Conservation (phyloP, 1,140 invertebrate genomes). For the Linepithema humile region DNA sequence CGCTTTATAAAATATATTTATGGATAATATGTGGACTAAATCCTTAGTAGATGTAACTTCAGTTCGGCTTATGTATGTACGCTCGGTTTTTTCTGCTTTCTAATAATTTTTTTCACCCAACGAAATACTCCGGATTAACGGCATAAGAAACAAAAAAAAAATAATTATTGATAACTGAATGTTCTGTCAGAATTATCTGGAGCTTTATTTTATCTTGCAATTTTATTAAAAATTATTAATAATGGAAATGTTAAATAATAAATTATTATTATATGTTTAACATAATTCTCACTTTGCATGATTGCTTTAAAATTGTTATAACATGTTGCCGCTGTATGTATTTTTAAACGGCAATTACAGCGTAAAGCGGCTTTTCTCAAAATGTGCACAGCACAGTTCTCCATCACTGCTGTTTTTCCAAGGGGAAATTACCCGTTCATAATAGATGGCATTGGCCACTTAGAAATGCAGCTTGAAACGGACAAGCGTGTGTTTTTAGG, state of each 20-base stretch:
- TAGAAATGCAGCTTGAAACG: conserved; percentile 45
- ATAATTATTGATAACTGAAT: background rate
- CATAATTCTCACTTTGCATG: background rate
- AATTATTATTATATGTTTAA: background rate
- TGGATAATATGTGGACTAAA: background rate
- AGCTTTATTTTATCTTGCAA: background rate
- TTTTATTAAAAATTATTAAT: background rate
- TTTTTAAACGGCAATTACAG: conserved; percentile 39
- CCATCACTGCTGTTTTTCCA: conserved; percentile 35
- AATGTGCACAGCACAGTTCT: background rate
- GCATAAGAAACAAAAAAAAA: background rate
- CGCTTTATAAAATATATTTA: conserved; percentile 36
- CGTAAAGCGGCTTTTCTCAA: conserved; percentile 13
- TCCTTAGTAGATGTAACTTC: background rate
- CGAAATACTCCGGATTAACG: background rate
- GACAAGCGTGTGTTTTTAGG: conserved; percentile 30
- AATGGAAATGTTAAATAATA: background rate
- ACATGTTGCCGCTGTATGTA: conserved; percentile 3
- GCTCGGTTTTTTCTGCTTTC: background rate
- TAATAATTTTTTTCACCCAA: background rate
- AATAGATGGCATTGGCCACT: conserved; percentile 41
- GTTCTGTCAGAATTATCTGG: background rate
- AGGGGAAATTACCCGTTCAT: conserved; percentile 42
- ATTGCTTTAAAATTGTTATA: conserved; percentile 25
- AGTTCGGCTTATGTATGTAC: too few relatives aligned